phyloP scores from a whole-genome alignment of 2,888 invertebrate genomes.

The Cantharis lateralis region DNA sequence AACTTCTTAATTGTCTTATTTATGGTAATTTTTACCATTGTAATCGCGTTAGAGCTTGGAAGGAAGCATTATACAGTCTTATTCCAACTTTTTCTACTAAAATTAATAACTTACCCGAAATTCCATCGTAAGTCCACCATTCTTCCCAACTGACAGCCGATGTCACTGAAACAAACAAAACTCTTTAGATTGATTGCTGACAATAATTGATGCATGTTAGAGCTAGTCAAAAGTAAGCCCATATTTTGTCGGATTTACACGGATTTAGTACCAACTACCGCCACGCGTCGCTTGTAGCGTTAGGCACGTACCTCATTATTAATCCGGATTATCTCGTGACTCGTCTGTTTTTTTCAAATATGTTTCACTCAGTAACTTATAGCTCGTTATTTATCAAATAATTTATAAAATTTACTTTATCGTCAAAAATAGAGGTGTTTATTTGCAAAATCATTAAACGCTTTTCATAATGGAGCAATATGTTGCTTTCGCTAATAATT shows the following conservation, averaged over 20 bases:
- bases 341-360: conserved; percentile 45
- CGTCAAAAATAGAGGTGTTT: conserved; percentile 18
- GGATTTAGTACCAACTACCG: conserved; percentile 46
- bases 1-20: conserved; percentile 45
- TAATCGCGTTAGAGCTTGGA: conserved; percentile 3
- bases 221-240: conserved; percentile 44
- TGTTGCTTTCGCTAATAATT: background rate
- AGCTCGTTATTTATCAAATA: conserved; percentile 33
- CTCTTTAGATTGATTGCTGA: conserved; percentile 45
- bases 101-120: conserved; percentile 74
- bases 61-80: background rate
- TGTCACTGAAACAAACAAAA: conserved; percentile 67
- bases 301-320: conserved; percentile 55
- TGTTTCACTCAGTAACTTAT: conserved; percentile 30
- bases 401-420: conserved; percentile 16
- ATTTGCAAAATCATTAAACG: conserved; percentile 13
- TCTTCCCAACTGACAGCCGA: conserved; percentile 88
- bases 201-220: conserved; percentile 50
- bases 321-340: conserved; percentile 54
- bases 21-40: conserved; percentile 39
- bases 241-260: conserved; percentile 51
- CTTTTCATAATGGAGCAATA: background rate
- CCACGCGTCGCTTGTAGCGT: conserved; percentile 45
- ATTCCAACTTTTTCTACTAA: background rate
- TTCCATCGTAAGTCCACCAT: conserved; percentile 96